Conservation (phyloP, 2,113 vertebrate genomes). For the Empidonax alnorum region DNA sequence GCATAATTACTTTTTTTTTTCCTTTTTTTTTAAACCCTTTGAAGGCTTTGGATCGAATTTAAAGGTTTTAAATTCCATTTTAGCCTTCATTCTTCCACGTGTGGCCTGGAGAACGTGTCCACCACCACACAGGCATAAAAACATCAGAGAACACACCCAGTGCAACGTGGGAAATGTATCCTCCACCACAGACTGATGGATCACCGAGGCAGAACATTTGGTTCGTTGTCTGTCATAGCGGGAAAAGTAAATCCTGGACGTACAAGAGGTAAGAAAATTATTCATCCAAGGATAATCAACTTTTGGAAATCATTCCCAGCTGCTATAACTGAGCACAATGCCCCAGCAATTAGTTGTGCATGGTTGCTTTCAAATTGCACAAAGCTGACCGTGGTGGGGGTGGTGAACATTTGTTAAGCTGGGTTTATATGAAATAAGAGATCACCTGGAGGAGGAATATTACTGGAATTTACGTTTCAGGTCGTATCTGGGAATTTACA, state of each 20-base stretch:
- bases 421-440: constrained; percentile 16
- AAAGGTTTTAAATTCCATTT: neutral
- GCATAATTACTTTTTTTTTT: neutral
- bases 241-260: neutral
- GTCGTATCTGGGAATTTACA: constrained; percentile 43
- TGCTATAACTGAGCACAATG: constrained; percentile 57
- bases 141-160: neutral
- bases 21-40: neutral
- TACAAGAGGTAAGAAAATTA: constrained; percentile 24
- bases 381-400: constrained; percentile 3
- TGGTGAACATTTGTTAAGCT: neutral
- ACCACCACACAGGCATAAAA: neutral
- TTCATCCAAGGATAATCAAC: constrained; percentile 62
- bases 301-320: constrained; percentile 66
- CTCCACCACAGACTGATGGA: neutral
- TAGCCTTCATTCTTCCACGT: neutral
- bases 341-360: constrained; percentile 56
- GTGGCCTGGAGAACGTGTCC: neutral
- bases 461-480: constrained; percentile 34
- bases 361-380: constrained; percentile 52
- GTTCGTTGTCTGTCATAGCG: neutral
- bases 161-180: neutral
- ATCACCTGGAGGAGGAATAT: constrained; percentile 49
- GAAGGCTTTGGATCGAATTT: neutral
- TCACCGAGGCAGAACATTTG: neutral